Evolutionary conservation across 1,140 invertebrate genomes (phyloP).

Genomic region (Holotrichia oblita): DNA sequence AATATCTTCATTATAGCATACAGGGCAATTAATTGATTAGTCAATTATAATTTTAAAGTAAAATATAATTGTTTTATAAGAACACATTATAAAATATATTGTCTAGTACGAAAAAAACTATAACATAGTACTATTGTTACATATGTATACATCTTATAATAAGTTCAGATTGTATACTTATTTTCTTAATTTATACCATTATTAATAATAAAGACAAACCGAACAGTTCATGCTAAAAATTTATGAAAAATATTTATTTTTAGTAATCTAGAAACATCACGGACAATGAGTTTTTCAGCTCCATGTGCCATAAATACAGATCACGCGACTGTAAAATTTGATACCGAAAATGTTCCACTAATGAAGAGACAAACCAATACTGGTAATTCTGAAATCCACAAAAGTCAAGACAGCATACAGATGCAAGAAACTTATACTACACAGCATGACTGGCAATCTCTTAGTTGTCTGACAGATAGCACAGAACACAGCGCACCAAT

Average conservation of each 20-base stretch:
- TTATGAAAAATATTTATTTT: background rate
- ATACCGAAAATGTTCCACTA: conserved; percentile 58
- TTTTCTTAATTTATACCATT: no score
- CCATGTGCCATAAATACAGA: conserved; percentile 88
- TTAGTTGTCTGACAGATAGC: conserved; percentile 85
- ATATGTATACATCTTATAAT: no score
- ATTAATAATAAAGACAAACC: no score
- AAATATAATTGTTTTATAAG: no score
- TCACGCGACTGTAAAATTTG: conserved; percentile 74
- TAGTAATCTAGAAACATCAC: conserved; percentile 70
- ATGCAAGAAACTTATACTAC: conserved; percentile 61
- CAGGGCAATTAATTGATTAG: no score
- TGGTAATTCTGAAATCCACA: conserved; percentile 45
- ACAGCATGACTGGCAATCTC: conserved; percentile 77
- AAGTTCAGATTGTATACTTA: no score
- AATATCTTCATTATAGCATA: no score
- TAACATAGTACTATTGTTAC: no score
- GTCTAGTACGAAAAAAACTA: no score
- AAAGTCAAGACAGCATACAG: conserved; percentile 64
- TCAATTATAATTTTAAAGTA: no score
- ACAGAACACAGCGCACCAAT: conserved; percentile 89
- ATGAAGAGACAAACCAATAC: conserved; percentile 47
- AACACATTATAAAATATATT: no score
- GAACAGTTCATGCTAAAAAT: no score
- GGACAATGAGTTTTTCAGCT: conserved; percentile 81